A percentile compares a stretch with the other conserved stretches of the same genome.
Evolutionary conservation across 2,888 invertebrate genomes (phyloP).

Genomic region (Malthinus seriepunctatus): DNA sequence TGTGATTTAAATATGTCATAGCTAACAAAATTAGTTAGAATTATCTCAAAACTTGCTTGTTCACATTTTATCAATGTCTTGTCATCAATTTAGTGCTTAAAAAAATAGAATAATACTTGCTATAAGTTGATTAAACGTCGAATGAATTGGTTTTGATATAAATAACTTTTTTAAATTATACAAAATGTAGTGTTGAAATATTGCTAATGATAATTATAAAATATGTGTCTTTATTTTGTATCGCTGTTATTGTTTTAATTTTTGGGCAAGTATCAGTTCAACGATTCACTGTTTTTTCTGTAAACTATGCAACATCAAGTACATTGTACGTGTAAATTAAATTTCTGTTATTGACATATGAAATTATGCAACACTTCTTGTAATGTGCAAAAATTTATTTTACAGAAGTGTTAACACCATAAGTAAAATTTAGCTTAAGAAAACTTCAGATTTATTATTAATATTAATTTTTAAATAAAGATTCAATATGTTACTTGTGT

Average conservation of each 20-base stretch:
- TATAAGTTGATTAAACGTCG: too few relatives aligned
- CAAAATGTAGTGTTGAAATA: conserved; percentile 19
- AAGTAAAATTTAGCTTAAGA: conserved; percentile 29
- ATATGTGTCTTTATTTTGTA: too few relatives aligned
- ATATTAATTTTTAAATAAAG: conserved; percentile 36
- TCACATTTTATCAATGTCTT: conserved; percentile 11
- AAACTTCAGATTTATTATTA: conserved; percentile 29
- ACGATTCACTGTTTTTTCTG: conserved; percentile 3
- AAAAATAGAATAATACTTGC: too few relatives aligned
- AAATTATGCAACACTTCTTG: conserved; percentile 23
- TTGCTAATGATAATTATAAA: too few relatives aligned
- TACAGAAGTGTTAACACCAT: conserved; percentile 29
- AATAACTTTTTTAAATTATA: conserved; percentile 18
- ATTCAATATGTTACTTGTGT: conserved; percentile 26
- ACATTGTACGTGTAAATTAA: conserved; percentile 17
- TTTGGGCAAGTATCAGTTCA: background rate
- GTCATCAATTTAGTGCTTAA: background rate
- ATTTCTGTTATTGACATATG: conserved; percentile 17
- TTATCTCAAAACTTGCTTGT: conserved; percentile 11
- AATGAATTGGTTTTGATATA: too few relatives aligned
- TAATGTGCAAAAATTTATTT: conserved; percentile 20
- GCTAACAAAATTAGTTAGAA: conserved; percentile 13
- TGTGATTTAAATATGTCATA: conserved; percentile 24
- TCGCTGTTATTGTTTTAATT: background rate
- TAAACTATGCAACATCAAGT: conserved; percentile 21